Evolutionary conservation across 1,140 invertebrate genomes (phyloP).

Genomic region (Drosophila mauritiana): DNA sequence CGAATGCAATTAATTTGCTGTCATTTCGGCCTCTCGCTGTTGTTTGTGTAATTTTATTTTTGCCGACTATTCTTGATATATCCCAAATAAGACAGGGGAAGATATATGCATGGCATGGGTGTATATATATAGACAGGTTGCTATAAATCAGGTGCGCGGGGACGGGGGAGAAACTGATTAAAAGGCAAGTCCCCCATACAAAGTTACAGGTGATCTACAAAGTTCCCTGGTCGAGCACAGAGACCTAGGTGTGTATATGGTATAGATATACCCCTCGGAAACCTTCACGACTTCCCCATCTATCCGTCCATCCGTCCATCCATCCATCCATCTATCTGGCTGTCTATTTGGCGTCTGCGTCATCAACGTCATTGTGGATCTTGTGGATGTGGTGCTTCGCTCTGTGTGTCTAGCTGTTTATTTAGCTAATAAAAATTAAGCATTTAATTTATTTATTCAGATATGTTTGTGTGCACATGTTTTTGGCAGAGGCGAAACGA

Average conservation of each 20-base stretch:
- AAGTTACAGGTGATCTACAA: constrained; percentile 39
- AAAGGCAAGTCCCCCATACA: not conserved
- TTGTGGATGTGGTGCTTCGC: constrained; percentile 21
- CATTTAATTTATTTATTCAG: constrained; percentile 75
- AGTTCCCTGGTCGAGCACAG: not conserved
- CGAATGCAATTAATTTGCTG: constrained; percentile 65
- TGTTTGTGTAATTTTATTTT: constrained; percentile 36
- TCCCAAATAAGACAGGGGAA: constrained; percentile 31
- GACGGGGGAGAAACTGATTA: constrained; percentile 7
- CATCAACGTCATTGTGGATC: constrained; percentile 69
- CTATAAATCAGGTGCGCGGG: constrained; percentile 39
- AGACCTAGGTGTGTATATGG: not conserved
- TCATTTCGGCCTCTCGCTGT: constrained; percentile 47
- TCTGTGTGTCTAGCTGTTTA: constrained; percentile 60
- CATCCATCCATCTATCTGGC: constrained; percentile 42
- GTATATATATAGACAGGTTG: constrained; percentile 19
- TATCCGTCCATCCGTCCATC: constrained; percentile 17
- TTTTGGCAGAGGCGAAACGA: constrained; percentile 15
- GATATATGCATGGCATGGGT: constrained; percentile 1
- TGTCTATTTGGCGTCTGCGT: constrained; percentile 51
- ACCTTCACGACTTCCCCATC: constrained; percentile 47
- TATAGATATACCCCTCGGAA: constrained; percentile 3
- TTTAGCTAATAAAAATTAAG: constrained; percentile 79
- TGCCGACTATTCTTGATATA: constrained; percentile 40
- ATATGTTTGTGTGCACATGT: constrained; percentile 47